Evolutionary conservation across 1,140 invertebrate genomes (phyloP).

Genomic region (Drosophila bocqueti): DNA sequence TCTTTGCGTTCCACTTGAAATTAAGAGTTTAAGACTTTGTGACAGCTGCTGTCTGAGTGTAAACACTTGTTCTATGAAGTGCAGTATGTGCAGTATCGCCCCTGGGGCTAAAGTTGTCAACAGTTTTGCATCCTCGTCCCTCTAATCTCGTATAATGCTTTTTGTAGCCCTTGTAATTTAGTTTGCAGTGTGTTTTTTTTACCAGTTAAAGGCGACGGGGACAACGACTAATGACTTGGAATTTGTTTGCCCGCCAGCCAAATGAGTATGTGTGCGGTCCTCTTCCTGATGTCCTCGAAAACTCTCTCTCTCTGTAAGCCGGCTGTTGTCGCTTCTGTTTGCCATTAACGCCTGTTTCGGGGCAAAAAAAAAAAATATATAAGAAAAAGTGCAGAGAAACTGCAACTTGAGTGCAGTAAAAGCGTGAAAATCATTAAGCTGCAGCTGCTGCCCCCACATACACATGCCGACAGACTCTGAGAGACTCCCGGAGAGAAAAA

Average conservation of each 20-base stretch:
- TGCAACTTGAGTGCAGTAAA: constrained; percentile 72
- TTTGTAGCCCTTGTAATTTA: constrained; percentile 57
- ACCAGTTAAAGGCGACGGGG: constrained; percentile 36
- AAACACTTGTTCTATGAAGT: not conserved
- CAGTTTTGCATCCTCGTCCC: constrained; percentile 6
- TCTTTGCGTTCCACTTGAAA: not conserved
- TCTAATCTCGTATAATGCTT: constrained; percentile 43
- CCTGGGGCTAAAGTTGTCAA: constrained; percentile 34
- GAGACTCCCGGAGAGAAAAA: constrained; percentile 25
- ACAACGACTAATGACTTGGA: constrained; percentile 78
- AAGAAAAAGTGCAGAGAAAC: constrained; percentile 28
- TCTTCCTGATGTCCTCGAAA: constrained; percentile 11
- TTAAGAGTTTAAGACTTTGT: not conserved
- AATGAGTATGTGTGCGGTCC: constrained; percentile 59
- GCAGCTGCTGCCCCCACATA: constrained; percentile 48
- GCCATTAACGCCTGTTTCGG: constrained; percentile 66
- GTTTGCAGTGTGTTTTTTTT: constrained; percentile 53
- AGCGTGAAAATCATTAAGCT: constrained; percentile 79
- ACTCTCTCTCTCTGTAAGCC: constrained; percentile 17
- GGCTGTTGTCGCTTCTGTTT: constrained; percentile 72
- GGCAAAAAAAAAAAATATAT: not conserved
- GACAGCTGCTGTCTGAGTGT: not conserved
- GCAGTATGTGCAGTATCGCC: not conserved
- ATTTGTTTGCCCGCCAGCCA: constrained; percentile 75
- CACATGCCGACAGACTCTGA: constrained; percentile 9